phyloP scores from a whole-genome alignment of 2,113 vertebrate genomes.

The Camelus bactrianus region DNA sequence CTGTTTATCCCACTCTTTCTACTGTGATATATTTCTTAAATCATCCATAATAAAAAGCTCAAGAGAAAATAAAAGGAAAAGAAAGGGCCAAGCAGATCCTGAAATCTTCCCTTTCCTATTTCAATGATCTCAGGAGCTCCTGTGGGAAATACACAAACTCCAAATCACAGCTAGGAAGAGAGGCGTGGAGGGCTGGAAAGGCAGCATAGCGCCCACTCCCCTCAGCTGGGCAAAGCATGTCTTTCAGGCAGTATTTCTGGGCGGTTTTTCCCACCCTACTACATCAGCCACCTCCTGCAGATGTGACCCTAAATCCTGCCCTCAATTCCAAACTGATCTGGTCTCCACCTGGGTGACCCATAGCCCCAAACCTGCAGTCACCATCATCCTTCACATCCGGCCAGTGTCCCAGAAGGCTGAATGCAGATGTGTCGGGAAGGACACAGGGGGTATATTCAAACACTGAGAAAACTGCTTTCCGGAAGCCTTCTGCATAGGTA shows the following conservation, averaged over 20 bases:
- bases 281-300: background rate
- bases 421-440: background rate
- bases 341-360: background rate
- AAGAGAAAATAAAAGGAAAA: background rate
- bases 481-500: background rate
- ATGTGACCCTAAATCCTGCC: background rate
- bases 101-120: background rate
- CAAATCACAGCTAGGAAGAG: background rate
- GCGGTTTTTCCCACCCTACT: rapidly evolving
- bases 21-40: background rate
- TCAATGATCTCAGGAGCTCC: background rate
- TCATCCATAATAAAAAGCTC: background rate
- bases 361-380: background rate
- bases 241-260: background rate
- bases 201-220: background rate
- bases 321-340: background rate
- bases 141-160: background rate
- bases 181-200: rapidly evolving
- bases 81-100: background rate
- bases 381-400: background rate
- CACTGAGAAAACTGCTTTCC: background rate
- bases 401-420: background rate
- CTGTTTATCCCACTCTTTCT: background rate
- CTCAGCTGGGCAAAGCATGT: background rate
- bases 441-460: background rate